phyloP scores from a whole-genome alignment of 92 coral and sea anemone species.

The Ricordea florida region DNA sequence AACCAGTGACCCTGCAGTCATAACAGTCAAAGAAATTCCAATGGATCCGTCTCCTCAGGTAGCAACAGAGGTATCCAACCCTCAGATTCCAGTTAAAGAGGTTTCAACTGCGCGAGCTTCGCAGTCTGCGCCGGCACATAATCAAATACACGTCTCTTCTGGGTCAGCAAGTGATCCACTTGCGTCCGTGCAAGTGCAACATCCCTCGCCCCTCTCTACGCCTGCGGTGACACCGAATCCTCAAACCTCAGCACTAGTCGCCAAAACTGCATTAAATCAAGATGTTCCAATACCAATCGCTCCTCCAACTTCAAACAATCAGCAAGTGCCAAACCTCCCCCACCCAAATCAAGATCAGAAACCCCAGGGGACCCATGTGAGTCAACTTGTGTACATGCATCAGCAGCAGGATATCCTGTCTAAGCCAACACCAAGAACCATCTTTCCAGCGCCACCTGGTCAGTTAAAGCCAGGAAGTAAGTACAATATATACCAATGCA shows the following conservation, averaged over 20 bases:
- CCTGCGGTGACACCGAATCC: neutral
- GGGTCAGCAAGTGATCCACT: too few species aligned
- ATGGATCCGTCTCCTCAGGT: neutral
- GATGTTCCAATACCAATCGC: neutral
- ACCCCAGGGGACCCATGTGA: conserved; percentile 54
- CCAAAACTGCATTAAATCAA: neutral
- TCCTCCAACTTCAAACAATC: neutral
- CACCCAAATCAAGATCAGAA: neutral
- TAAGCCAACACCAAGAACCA: conserved; percentile 20
- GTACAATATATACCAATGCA: conserved; percentile 1
- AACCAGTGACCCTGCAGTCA: neutral
- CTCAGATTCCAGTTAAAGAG: neutral
- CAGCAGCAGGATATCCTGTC: conserved; percentile 60
- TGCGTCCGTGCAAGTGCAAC: neutral
- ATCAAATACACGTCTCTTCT: too few species aligned
- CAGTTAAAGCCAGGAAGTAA: conserved; percentile 74
- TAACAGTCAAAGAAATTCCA: conserved; percentile 1
- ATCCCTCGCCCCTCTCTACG: neutral
- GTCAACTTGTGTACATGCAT: conserved; percentile 71
- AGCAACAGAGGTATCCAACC: neutral
- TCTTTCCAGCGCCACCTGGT: conserved; percentile 26
- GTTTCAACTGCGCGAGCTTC: neutral
- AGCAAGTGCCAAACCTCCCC: neutral
- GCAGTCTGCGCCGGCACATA: neutral
- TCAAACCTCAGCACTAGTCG: neutral